Percentiles rank a stretch among this genome's conserved stretches.
Evolutionary conservation across 2,888 invertebrate genomes (phyloP).

Genomic region (Ypsolopha scabrella): DNA sequence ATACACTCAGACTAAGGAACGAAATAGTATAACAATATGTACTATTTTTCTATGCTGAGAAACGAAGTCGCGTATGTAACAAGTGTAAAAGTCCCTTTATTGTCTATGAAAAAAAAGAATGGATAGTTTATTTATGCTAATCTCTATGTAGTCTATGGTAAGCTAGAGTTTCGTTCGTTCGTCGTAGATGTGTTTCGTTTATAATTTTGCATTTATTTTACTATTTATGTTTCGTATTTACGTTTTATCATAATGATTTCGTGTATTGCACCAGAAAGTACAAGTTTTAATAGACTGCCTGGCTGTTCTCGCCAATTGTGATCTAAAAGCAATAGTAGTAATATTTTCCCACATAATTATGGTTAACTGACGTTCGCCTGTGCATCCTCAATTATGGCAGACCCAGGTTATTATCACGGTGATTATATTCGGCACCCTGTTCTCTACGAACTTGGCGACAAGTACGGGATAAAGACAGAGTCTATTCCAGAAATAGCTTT

Average conservation of each 20-base stretch:
- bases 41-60: too few relatives aligned
- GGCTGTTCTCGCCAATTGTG: slow-evolving; percentile 38
- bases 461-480: slow-evolving; percentile 90
- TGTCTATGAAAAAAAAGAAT: background rate
- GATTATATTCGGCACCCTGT: slow-evolving; percentile 91
- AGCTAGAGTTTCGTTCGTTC: slow-evolving; percentile 43
- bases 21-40: too few relatives aligned
- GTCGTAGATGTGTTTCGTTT: slow-evolving; percentile 44
- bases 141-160: slow-evolving; percentile 9
- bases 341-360: slow-evolving; percentile 70
- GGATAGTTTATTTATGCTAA: background rate
- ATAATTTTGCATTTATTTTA: slow-evolving; percentile 36
- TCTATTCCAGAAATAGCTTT: slow-evolving; percentile 83
- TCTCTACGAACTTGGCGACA: slow-evolving; percentile 90
- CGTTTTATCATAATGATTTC: slow-evolving; percentile 45
- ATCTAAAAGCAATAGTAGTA: slow-evolving; percentile 58
- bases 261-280: slow-evolving; percentile 26
- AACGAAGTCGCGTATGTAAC: too few relatives aligned
- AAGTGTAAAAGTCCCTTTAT: too few relatives aligned
- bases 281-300: slow-evolving; percentile 25
- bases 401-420: slow-evolving; percentile 77
- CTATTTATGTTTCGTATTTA: slow-evolving; percentile 33
- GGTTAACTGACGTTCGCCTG: slow-evolving; percentile 68
- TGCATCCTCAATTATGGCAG: slow-evolving; percentile 72
- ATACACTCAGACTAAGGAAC: too few relatives aligned